Conservation (phyloP, 2,113 vertebrate genomes). For the Leptocoma aspasia region DNA sequence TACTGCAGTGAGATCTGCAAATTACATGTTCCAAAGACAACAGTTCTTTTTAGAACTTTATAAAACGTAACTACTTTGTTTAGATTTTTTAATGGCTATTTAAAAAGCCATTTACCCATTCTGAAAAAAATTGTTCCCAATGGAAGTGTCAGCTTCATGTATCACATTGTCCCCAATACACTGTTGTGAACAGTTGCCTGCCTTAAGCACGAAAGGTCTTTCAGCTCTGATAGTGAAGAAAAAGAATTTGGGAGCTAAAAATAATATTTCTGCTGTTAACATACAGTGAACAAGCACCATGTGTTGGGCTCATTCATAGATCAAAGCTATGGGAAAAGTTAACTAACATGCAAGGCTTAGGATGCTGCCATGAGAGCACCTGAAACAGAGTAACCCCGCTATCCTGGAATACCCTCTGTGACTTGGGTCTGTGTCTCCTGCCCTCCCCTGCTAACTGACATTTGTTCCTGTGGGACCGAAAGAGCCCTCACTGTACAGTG, state of each 20-base stretch:
- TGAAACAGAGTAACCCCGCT: rapidly evolving
- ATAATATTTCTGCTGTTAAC: conserved; percentile 6
- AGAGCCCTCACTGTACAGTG: not conserved
- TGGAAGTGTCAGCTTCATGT: not conserved
- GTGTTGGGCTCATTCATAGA: conserved; percentile 18
- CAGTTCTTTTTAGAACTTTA: not conserved
- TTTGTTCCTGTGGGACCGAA: not conserved
- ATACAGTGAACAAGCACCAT: not conserved
- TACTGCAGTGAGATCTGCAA: not conserved
- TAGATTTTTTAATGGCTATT: not conserved
- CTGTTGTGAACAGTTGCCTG: not conserved
- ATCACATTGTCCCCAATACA: not conserved
- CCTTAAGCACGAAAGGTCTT: not conserved
- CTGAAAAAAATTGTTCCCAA: not conserved
- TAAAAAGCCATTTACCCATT: not conserved
- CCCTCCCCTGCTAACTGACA: not conserved
- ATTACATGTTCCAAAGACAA: conserved; percentile 23
- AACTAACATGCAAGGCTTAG: not conserved
- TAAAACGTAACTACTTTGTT: not conserved
- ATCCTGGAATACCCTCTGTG: not conserved
- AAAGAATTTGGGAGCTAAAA: conserved; percentile 32
- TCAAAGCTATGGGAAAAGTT: conserved; percentile 19
- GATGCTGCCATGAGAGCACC: not conserved
- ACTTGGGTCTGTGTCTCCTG: not conserved
- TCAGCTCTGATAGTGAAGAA: not conserved